Evolutionary conservation across 2,113 vertebrate genomes (phyloP).

Genomic region (Cryptomyrus ogoouensis): DNA sequence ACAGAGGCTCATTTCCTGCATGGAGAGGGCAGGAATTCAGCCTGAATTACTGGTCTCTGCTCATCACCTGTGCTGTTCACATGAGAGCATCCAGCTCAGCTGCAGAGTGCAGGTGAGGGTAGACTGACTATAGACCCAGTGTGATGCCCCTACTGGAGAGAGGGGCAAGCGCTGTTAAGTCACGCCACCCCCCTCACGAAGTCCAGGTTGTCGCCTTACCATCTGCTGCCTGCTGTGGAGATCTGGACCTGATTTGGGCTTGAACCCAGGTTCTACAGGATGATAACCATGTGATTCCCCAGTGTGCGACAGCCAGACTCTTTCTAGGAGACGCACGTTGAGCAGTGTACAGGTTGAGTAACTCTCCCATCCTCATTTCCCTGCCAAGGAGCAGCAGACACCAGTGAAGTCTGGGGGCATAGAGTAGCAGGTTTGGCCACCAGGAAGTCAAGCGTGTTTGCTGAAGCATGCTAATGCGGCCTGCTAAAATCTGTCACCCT

Average conservation of each 20-base stretch:
- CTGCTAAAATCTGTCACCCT: constrained; percentile 37
- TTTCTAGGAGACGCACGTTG: neutral
- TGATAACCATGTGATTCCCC: neutral
- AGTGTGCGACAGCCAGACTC: neutral
- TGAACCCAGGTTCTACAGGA: neutral
- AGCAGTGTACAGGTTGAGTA: neutral
- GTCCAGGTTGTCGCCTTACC: neutral
- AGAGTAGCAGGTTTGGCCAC: constrained; percentile 31
- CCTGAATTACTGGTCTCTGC: constrained; percentile 33
- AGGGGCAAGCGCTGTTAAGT: neutral
- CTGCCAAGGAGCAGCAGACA: neutral
- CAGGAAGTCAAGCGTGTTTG: constrained; percentile 57
- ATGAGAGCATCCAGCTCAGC: neutral
- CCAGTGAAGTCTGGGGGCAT: neutral
- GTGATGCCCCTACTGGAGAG: neutral
- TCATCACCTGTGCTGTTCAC: neutral
- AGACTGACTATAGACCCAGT: neutral
- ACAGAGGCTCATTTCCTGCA: constrained; percentile 47
- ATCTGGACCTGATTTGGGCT: neutral
- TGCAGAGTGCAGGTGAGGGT: neutral
- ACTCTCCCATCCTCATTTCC: neutral
- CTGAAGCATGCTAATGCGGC: constrained; percentile 47
- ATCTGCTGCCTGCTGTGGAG: constrained; percentile 10
- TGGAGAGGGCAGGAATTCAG: constrained; percentile 31
- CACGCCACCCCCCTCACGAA: neutral